These are phyloP conservation scores for Icerya purchasi DNA, from an alignment of 2,888 invertebrate species.

Conservation along the genomic window DNA sequence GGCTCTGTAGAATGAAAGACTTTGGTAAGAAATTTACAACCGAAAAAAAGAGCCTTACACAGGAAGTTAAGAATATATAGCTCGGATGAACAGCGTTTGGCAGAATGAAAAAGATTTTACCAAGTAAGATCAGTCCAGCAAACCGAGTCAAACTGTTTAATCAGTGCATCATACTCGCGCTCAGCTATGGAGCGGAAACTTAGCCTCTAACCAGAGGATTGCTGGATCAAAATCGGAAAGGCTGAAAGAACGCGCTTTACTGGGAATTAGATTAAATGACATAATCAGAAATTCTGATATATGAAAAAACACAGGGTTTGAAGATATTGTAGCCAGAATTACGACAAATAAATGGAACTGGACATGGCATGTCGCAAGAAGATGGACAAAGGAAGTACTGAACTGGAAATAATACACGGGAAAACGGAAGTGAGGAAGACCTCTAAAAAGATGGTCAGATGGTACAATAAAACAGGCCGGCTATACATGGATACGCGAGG, in stretches of 20 bases:
- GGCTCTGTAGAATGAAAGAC: not conserved
- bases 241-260: not conserved
- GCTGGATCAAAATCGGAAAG: not conserved
- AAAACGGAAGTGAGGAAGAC: not conserved
- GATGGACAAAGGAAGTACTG: not conserved
- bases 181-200: not conserved
- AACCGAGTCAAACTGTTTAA: not conserved
- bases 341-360: not conserved
- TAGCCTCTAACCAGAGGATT: not conserved
- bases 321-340: not conserved
- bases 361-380: not conserved
- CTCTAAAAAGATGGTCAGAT: not conserved
- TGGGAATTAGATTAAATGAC: not conserved
- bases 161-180: not conserved
- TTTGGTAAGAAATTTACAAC: not conserved
- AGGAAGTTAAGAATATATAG: not conserved
- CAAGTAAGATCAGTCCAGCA: not conserved
- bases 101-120: not conserved
- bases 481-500: not conserved
- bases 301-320: not conserved
- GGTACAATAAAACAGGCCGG: not conserved
- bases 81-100: not conserved
- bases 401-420: not conserved
- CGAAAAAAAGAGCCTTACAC: not conserved
- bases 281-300: not conserved